A percentile compares a stretch with the other conserved stretches of the same genome.
These are phyloP conservation scores for Cyphomyrus discorhynchus DNA, from an alignment of 2,113 vertebrate genomes.

Conservation along the genomic window DNA sequence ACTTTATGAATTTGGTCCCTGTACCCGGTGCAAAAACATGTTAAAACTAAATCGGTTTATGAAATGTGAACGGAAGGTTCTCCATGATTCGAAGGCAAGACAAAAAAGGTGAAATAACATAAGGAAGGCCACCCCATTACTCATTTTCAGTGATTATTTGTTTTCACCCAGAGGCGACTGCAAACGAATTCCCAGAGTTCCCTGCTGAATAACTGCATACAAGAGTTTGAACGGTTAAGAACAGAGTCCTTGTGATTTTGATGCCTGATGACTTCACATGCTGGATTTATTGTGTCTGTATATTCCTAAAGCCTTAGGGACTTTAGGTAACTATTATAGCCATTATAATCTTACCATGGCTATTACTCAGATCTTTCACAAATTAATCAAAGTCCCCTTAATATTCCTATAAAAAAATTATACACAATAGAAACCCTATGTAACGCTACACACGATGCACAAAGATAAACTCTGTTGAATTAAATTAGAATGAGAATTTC, in stretches of 20 bases:
- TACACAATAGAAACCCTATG: neutral
- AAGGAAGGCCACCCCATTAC: conserved; percentile 10
- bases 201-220: neutral
- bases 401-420: neutral
- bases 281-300: neutral
- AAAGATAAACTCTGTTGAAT: conserved; percentile 1
- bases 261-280: neutral
- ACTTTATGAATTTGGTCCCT: neutral
- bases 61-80: neutral
- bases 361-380: neutral
- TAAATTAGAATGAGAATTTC: neutral
- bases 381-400: neutral
- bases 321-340: neutral
- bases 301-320: neutral
- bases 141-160: conserved; percentile 16
- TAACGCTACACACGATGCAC: neutral
- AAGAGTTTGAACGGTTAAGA: neutral
- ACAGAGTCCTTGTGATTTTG: neutral
- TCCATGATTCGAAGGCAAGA: neutral
- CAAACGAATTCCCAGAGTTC: conserved; percentile 1
- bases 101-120: neutral
- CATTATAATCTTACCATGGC: conserved; percentile 10
- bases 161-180: conserved; percentile 9
- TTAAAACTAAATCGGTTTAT: neutral
- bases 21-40: neutral